Evolutionary conservation across 1,140 invertebrate species (phyloP), one percentile per base, ranked within the genome.

Genomic region (Drosophila melanogaster): DNA sequence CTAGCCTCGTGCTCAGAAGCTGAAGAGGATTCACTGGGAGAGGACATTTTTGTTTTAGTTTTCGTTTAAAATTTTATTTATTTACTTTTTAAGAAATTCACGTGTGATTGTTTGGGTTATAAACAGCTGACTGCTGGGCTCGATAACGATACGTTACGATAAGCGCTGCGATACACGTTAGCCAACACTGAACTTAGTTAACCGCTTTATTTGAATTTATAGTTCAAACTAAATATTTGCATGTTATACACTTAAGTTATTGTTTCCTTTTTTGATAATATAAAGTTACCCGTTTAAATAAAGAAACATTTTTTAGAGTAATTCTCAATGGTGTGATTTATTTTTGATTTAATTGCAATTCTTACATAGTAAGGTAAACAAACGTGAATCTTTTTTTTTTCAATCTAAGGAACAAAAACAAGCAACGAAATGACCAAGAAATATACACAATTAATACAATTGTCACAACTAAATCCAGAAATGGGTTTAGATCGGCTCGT

Each of bases 321-420:
- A 76, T 81, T 87, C 66, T 65, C 57, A 87, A 86, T 87, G 71
- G 50, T 89, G 84, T 83, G 83, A 61, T 86, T 86, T 86, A 86
- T 86, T 86, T 85, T 87, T 86, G 84, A 86, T 86, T 87, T 26
- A 86, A 87, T 86, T 86, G 83, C 83, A 86, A 83, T 24, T 76
- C 70, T 86, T 85, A 85, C 57, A 79, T 51, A 87, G 58, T 87
- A 79, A 77, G 58, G 67, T 64, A 86, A 83, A 79, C 65, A 53
- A 69, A 75, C 35, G 61, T 76, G 56, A 57, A 69, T 65, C 69
- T 61, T 58, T 53, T 38, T 55, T 53, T 38, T 55, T 60, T 60
- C 50, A n/a, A 53, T 65, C 46, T 67, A 14, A 38, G 24, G 35
- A 76, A 76, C 72, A 55, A 15, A 72, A 72, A 59, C 35, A 67